Conservation (phyloP, 1,140 invertebrate genomes). For the Neodiprion virginianus region DNA sequence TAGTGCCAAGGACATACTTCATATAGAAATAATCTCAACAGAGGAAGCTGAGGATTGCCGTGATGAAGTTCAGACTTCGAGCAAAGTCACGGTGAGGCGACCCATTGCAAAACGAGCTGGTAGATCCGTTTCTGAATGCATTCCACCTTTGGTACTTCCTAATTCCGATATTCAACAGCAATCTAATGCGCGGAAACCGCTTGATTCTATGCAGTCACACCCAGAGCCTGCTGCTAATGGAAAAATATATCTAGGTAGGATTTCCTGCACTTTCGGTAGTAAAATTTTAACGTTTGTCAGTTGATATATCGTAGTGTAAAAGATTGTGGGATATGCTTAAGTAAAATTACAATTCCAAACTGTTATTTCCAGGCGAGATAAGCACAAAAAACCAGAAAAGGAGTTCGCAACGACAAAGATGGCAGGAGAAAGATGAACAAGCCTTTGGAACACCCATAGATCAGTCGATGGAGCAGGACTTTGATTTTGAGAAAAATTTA, state of each 20-base stretch:
- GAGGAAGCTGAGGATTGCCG: constrained; percentile 48
- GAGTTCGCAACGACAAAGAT: constrained; percentile 49
- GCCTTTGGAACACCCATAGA: constrained; percentile 70
- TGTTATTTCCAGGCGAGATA: constrained; percentile 33
- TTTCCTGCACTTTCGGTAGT: constrained; percentile 47
- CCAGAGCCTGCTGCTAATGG: constrained; percentile 50
- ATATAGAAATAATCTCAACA: constrained; percentile 68
- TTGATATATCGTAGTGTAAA: constrained; percentile 1
- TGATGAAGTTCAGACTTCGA: constrained; percentile 48
- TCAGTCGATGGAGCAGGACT: constrained; percentile 73
- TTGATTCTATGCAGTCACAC: constrained; percentile 33
- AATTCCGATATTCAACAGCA: constrained; percentile 22
- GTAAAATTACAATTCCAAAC: constrained; percentile 61
- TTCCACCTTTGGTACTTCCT: constrained; percentile 38
- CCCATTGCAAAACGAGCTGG: constrained; percentile 64
- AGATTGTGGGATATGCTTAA: constrained; percentile 7
- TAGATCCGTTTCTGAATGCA: constrained; percentile 61
- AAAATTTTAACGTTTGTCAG: not conserved
- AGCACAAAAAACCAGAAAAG: constrained; percentile 44
- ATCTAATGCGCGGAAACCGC: constrained; percentile 42
- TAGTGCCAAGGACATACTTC: constrained; percentile 68
- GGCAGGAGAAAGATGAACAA: constrained; percentile 63
- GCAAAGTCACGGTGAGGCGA: constrained; percentile 64
- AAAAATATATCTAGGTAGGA: constrained; percentile 42
- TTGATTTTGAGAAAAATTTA: constrained; percentile 94